Percentiles rank a stretch among this genome's conserved stretches.
Evolutionary conservation across 2,113 vertebrate genomes (phyloP).

Genomic region (Nothocercus nigrocapillus): DNA sequence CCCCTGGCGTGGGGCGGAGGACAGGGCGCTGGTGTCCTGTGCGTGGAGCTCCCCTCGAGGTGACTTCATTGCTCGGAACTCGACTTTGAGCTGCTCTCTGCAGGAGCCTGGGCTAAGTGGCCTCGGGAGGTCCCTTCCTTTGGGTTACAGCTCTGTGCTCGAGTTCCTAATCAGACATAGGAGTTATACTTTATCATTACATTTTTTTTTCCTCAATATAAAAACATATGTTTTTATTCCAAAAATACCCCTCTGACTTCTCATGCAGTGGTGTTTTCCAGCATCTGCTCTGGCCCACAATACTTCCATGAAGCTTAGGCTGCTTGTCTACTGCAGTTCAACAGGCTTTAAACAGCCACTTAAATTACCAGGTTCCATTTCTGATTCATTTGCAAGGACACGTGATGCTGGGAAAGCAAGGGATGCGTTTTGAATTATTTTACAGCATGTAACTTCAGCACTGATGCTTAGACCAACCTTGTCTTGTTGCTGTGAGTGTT

Average conservation of each 20-base stretch:
- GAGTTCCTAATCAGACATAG: too few species aligned
- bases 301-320: not conserved
- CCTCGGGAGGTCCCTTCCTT: not conserved
- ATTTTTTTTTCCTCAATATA: not conserved
- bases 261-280: not conserved
- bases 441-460: rapidly evolving
- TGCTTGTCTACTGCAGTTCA: rapidly evolving
- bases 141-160: not conserved
- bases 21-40: not conserved
- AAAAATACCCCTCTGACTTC: rapidly evolving
- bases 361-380: not conserved
- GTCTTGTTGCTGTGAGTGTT: not conserved
- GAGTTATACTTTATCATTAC: not conserved
- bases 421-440: not conserved
- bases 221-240: not conserved
- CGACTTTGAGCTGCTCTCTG: not conserved
- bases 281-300: not conserved
- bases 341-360: not conserved
- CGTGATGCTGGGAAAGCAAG: not conserved
- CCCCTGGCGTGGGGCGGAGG: not conserved
- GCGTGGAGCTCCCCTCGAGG: not conserved
- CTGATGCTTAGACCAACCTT: not conserved
- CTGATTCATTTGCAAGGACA: not conserved
- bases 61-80: not conserved
- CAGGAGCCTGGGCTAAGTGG: not conserved